Base-by-base conservation (phyloP, 1,140 invertebrate genomes). In the Lordiphosa mommai region DNA sequence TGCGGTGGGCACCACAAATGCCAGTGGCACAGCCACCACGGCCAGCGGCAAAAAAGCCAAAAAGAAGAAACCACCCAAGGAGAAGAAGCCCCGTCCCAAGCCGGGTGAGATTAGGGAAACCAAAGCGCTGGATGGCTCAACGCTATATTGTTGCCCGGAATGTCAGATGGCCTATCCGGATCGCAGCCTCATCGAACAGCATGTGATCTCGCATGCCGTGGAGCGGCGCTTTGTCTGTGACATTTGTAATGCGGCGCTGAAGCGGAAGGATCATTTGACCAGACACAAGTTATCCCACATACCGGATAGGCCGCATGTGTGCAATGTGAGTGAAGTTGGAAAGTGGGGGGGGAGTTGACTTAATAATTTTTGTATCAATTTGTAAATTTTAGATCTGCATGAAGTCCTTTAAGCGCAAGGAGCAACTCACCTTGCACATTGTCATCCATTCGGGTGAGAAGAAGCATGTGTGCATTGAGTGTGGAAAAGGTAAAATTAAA, bases 131-230 rank as follows among this genome's bases (percentile, higher is more conserved):
- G 95, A 96, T 69, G 95, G 95, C 9, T 95, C 94, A 5, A 95
- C 94, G 0, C 87, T 96, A 1, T 96, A 95, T 80, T 96, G 95
- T 79, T 96, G 95, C 87, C 95, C 95, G 0, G 94, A 96, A 80
- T 96, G 95, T 84, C 94, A 96, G 85, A 94, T 96, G 94, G 94
- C 95, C 20, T 95, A 96, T 86, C 94, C 95, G 1, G 94, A 96
- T 86, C 92, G 94, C 59, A 94, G 94, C 52, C 87, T 95, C 14
- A 90, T 96, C 17, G 95, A 96, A 79, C 94, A 96, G 71, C 95
- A 96, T 87, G 89, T 96, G 4, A 91, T 95, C n/a, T 94, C 94
- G 13, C 95, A 96, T 86, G 95, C 94, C 9, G 91, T 95, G 64
- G 94, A 95, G 76, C 90, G 94, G 67, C 91, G 92, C 89, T 92